phyloP scores from a whole-genome alignment of 1,140 invertebrate species.

The Anthonomus grandis region DNA sequence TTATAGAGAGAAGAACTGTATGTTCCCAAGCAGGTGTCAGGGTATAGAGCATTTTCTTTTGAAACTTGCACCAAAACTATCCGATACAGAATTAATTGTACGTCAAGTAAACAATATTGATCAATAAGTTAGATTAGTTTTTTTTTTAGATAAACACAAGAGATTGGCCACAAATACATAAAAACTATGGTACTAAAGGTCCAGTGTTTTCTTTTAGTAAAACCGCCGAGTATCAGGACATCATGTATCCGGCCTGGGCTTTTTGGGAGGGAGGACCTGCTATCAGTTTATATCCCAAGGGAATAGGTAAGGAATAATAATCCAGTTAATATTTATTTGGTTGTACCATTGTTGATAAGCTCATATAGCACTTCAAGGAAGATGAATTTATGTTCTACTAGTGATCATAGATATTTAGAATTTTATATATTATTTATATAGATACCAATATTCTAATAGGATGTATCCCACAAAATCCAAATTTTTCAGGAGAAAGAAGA shows the following conservation, averaged over 20 bases:
- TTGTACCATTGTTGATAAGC: too few relatives aligned
- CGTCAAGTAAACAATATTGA: neutral
- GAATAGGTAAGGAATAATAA: constrained; percentile 58
- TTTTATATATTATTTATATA: too few relatives aligned
- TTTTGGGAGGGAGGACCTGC: constrained; percentile 98
- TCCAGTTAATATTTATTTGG: neutral
- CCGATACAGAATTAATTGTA: constrained; percentile 83
- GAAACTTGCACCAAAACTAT: constrained; percentile 60
- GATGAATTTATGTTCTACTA: too few relatives aligned
- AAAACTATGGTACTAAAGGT: constrained; percentile 58
- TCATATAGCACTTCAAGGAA: too few relatives aligned
- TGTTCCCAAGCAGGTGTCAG: constrained; percentile 87
- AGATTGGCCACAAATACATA: constrained; percentile 86
- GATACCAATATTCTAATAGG: too few relatives aligned
- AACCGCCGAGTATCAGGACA: constrained; percentile 81
- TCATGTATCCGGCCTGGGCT: constrained; percentile 95
- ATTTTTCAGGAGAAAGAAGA: too few relatives aligned
- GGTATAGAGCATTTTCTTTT: constrained; percentile 90
- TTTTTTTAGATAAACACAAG: constrained; percentile 63
- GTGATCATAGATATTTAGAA: too few relatives aligned
- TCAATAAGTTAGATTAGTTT: neutral
- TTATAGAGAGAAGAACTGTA: constrained; percentile 79
- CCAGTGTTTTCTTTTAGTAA: constrained; percentile 96
- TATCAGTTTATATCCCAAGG: constrained; percentile 87
- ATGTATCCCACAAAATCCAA: too few relatives aligned